These are phyloP conservation scores for Patella caerulea DNA, from an alignment of 2,888 invertebrate species.

Conservation along the genomic window DNA sequence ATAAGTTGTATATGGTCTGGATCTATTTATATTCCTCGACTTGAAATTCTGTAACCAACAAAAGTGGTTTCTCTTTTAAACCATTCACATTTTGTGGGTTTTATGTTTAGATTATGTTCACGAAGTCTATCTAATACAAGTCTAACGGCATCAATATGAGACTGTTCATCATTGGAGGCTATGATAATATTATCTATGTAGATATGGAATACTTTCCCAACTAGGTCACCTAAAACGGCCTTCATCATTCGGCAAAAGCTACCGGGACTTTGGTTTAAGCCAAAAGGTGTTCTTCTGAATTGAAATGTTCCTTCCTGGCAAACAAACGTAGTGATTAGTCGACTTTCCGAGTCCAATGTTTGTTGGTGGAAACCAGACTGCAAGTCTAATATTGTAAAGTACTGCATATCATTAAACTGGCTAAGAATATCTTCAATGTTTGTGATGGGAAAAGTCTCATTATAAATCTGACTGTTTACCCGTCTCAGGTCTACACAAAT, in stretches of 20 bases:
- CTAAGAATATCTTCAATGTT: not conserved
- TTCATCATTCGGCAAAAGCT: not conserved
- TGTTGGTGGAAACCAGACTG: conserved; percentile 3
- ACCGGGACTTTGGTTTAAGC: not conserved
- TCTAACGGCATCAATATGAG: not conserved
- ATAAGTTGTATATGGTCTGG: not conserved
- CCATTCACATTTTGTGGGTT: not conserved
- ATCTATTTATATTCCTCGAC: not conserved
- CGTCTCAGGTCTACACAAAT: not conserved
- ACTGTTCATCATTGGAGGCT: not conserved
- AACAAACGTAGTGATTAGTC: not conserved
- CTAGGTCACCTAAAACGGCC: not conserved
- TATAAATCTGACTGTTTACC: not conserved
- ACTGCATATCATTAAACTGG: not conserved
- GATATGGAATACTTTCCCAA: not conserved
- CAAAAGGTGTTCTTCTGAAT: conserved; percentile 2
- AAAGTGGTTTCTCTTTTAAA: not conserved
- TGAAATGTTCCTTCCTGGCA: not conserved
- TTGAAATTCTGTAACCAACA: not conserved
- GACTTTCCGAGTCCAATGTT: not conserved
- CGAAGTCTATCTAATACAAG: not conserved
- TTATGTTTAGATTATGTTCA: not conserved
- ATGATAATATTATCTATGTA: not conserved
- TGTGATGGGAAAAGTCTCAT: not conserved
- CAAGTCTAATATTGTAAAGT: not conserved